Conservation (phyloP, 30 jellyfish, hydroid and myxozoan genomes). For the Cassiopea xamachana region DNA sequence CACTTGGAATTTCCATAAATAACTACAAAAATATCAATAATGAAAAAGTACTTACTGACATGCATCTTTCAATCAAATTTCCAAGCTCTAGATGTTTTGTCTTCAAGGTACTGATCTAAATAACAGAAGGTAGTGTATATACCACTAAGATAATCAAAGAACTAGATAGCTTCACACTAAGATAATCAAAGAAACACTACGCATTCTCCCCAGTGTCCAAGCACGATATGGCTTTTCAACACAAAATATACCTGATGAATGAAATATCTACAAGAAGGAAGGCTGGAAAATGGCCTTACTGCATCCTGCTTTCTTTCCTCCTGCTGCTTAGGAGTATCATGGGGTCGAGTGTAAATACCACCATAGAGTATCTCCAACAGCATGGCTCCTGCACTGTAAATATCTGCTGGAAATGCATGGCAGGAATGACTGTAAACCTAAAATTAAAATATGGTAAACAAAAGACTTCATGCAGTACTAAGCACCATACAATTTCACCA, state of each 20-base stretch:
- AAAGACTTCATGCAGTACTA: too few relatives aligned
- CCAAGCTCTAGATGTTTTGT: background rate
- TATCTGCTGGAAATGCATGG: conserved; percentile 43
- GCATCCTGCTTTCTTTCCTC: background rate
- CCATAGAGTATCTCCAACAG: conserved; percentile 15
- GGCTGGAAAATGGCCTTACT: background rate
- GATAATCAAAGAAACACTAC: too few relatives aligned
- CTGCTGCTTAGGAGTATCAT: background rate
- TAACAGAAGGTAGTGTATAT: background rate
- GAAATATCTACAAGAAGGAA: background rate
- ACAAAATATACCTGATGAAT: background rate
- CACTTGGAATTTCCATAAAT: too few relatives aligned
- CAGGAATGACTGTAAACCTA: background rate
- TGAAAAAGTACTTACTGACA: conserved; percentile 16
- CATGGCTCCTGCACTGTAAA: conserved; percentile 43
- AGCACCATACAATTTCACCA: too few relatives aligned
- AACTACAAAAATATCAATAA: background rate
- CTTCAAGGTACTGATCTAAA: background rate
- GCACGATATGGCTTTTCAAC: background rate
- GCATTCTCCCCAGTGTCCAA: background rate
- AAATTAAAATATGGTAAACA: background rate
- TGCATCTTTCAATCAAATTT: background rate
- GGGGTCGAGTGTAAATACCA: conserved; percentile 6
- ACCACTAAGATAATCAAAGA: background rate
- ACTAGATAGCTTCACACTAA: background rate